Conservation (phyloP, 2,888 invertebrate genomes). For the Xestia xanthographa region DNA sequence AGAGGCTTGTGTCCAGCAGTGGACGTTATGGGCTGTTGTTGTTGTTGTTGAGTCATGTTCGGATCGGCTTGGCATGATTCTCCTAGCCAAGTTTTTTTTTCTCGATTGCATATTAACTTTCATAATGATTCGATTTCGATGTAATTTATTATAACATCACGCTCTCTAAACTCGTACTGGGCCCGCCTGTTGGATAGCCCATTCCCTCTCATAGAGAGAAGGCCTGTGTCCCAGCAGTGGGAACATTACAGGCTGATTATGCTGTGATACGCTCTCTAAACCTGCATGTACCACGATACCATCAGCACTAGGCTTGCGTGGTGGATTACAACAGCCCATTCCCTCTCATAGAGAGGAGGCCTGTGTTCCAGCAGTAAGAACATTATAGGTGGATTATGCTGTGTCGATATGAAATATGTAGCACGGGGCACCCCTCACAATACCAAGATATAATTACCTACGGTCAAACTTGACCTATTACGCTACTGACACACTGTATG, state of each 20-base stretch:
- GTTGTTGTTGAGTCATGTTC: too few relatives aligned
- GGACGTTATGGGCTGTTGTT: too few relatives aligned
- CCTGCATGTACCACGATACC: too few relatives aligned
- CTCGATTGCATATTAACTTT: too few relatives aligned
- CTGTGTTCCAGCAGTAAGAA: too few relatives aligned
- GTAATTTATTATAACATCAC: neutral
- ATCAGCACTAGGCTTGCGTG: neutral
- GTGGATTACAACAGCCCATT: neutral
- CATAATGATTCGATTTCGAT: neutral
- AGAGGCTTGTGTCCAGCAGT: too few relatives aligned
- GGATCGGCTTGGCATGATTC: neutral
- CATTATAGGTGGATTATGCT: neutral
- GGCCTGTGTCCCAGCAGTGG: too few relatives aligned
- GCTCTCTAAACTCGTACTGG: neutral
- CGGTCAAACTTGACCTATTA: slow-evolving; percentile 41
- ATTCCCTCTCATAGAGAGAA: too few relatives aligned
- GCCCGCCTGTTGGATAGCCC: too few relatives aligned
- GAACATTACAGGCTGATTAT: too few relatives aligned
- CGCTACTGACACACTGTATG: slow-evolving; percentile 26
- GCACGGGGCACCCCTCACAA: neutral
- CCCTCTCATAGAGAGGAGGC: neutral
- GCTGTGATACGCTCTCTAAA: neutral
- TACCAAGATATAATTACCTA: slow-evolving; percentile 1
- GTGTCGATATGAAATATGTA: neutral
- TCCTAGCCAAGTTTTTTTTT: neutral